A percentile compares a stretch with the other conserved stretches of the same genome.
These are phyloP conservation scores for Parasteatoda tepidariorum DNA, from an alignment of 1,140 invertebrate genomes.

Conservation along the genomic window DNA sequence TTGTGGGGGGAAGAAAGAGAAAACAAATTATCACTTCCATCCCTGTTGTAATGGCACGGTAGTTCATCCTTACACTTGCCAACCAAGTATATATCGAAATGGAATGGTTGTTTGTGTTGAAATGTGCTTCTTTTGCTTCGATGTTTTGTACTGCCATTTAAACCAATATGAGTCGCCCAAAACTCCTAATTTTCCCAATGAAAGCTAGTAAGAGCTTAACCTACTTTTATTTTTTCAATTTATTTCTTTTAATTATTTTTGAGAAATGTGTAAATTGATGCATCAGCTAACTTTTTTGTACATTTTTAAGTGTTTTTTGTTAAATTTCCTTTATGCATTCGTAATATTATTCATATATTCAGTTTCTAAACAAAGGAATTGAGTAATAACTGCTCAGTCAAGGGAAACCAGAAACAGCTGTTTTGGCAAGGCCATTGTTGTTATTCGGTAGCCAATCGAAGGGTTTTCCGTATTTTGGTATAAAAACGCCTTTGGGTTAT, in stretches of 20 bases:
- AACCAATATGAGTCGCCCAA: constrained; percentile 91
- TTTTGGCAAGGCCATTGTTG: constrained; percentile 1
- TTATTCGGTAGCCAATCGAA: too few species aligned
- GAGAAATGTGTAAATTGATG: not conserved
- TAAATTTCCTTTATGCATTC: not conserved
- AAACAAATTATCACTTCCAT: constrained; percentile 79
- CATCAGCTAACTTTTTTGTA: not conserved
- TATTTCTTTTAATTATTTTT: not conserved
- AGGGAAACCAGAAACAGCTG: constrained; percentile 9
- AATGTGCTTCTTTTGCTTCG: constrained; percentile 99
- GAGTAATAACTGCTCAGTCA: not conserved
- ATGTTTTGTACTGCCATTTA: constrained; percentile 93
- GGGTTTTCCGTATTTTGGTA: too few species aligned
- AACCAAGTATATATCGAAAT: constrained; percentile 66
- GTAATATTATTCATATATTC: not conserved
- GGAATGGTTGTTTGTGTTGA: constrained; percentile 86
- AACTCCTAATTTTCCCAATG: constrained; percentile 90
- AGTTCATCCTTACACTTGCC: constrained; percentile 73
- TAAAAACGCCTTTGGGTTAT: too few species aligned
- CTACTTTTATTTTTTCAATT: constrained; percentile 28
- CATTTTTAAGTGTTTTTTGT: not conserved
- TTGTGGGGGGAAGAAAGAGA: constrained; percentile 90
- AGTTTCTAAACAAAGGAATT: not conserved
- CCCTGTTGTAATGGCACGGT: constrained; percentile 70
- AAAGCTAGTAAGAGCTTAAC: constrained; percentile 83